Evolutionary conservation across 2,113 vertebrate genomes (phyloP), one percentile per base, ranked within the genome.

Genomic region (Hippocampus mohnikei): DNA sequence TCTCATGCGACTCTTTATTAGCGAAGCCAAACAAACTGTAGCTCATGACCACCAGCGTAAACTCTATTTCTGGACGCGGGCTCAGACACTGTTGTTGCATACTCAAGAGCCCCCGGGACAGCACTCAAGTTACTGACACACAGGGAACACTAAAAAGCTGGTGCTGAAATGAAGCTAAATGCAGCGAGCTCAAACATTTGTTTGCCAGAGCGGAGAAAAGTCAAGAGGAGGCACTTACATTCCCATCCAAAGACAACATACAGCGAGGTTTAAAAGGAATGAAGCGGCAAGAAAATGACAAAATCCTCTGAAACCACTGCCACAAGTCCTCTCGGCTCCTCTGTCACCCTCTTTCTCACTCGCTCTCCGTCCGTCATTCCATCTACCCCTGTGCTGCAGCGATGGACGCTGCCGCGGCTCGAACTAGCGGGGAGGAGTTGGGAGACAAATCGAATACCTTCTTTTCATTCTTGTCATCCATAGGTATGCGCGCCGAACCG

Each of bases 401-500:
- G 67, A 69, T 33, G 67, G 79, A 67, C 82, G 79, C 87, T 79
- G 89, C 86, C 87, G 84, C 74, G 78, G 81, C 20, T 63, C 52
- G 67, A 71, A 23, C 74, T 46, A 66, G 71, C 75, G 72, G 33
- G 64, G 74, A 68, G 73, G 65, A 60, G 77, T 73, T 73, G 82
- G 81, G 72, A 72, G 73, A 74, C 79, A 83, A 83, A 83, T 83
- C 9, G 82, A 93, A 93, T 97, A 98, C 97, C 97, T 97, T 96
- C 90, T 93, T 91, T 93, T 98, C 95, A 86, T 91, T 95, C 91
- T 94, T 96, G 87, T 95, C 95, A 84, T 98, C 96, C 91, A 95
- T 93, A 91, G 94, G 94, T 91, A 96, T 93, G 85, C 93, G 95
- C 77, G 94, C 91, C 70, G 96, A 90, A 77, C 94, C 90, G 74